Conservation (phyloP, 2,888 invertebrate species). For the Drosophila mercatorum region DNA sequence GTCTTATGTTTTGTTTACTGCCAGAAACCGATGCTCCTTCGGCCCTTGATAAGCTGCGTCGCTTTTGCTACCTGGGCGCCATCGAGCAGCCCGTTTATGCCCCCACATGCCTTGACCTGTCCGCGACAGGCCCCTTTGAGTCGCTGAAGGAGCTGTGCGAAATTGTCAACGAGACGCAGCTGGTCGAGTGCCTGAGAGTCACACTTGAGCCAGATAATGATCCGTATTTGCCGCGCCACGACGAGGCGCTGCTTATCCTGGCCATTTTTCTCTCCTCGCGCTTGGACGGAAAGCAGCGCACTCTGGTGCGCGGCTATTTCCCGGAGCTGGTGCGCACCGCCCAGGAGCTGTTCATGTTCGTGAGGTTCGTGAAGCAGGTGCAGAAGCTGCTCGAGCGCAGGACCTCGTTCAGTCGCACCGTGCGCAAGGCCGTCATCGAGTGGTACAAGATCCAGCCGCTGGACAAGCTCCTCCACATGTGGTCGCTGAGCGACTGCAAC, state of each 20-base stretch:
- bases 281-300: constrained; percentile 58
- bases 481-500: constrained; percentile 62
- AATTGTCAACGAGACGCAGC: constrained; percentile 46
- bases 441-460: constrained; percentile 78
- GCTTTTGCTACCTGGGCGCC: constrained; percentile 78
- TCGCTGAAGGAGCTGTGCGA: constrained; percentile 51
- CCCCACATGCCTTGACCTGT: constrained; percentile 38
- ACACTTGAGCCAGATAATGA: constrained; percentile 45
- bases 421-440: constrained; percentile 75
- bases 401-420: constrained; percentile 72
- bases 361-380: constrained; percentile 69
- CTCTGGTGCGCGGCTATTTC: constrained; percentile 63
- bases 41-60: constrained; percentile 55
- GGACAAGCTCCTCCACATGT: constrained; percentile 68
- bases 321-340: constrained; percentile 59
- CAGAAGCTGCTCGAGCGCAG: constrained; percentile 61
- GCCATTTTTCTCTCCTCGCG: constrained; percentile 72
- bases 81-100: constrained; percentile 72
- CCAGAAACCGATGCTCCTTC: constrained; percentile 6
- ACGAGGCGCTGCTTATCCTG: constrained; percentile 79
- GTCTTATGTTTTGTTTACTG: background rate
- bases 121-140: constrained; percentile 45
- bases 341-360: constrained; percentile 78
- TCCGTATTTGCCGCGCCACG: constrained; percentile 68
- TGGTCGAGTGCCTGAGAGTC: constrained; percentile 56